Percentiles rank a stretch among this genome's conserved stretches.
These are phyloP conservation scores for Ceriagrion tenellum DNA, from an alignment of 2,888 invertebrate species.

Conservation along the genomic window DNA sequence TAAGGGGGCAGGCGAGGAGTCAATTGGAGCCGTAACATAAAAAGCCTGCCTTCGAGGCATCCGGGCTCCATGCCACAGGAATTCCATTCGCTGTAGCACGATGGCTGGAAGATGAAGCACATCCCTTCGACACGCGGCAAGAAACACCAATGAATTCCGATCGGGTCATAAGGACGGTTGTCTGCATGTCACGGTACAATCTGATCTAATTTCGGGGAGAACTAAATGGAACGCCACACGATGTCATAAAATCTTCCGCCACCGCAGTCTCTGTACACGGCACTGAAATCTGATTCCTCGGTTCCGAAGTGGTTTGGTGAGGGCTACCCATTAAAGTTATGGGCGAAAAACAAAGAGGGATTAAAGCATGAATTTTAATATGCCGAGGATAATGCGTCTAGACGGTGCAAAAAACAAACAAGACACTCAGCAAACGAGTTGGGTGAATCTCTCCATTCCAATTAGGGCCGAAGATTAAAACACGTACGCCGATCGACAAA, in stretches of 20 bases:
- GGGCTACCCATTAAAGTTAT: neutral
- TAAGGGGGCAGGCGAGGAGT: slow-evolving; percentile 19
- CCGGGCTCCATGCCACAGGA: slow-evolving; percentile 30
- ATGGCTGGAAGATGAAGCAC: neutral
- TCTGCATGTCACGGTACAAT: neutral
- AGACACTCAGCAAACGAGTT: neutral
- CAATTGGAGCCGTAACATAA: slow-evolving; percentile 51
- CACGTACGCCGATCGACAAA: neutral
- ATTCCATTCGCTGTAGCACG: neutral
- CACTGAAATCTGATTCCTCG: slow-evolving; percentile 12
- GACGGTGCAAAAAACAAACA: neutral
- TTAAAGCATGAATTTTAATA: neutral
- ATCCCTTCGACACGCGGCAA: slow-evolving; percentile 7
- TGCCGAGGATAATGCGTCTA: neutral
- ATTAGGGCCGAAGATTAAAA: neutral
- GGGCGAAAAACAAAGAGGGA: neutral
- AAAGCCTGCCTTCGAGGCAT: slow-evolving; percentile 11
- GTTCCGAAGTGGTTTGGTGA: neutral
- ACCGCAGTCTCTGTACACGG: neutral
- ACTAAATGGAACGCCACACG: neutral
- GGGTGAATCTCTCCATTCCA: neutral
- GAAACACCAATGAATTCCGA: slow-evolving; percentile 19
- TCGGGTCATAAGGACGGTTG: neutral
- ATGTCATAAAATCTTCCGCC: neutral
- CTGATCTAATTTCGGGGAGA: neutral